These are phyloP conservation scores for Molanna angustata DNA, from an alignment of 2,888 invertebrate genomes.

Conservation along the genomic window DNA sequence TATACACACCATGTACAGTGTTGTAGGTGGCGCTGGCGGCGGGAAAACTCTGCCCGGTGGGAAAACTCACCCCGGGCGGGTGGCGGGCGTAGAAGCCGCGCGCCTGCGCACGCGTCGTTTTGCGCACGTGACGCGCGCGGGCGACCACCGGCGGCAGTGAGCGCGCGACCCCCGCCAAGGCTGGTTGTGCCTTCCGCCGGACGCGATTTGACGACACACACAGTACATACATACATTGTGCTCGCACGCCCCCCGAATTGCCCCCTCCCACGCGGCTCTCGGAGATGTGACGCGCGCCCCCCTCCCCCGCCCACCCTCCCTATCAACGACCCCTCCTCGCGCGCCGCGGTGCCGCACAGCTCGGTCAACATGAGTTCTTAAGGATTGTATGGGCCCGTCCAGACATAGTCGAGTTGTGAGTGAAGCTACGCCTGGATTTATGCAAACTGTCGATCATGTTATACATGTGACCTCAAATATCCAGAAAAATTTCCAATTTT, in stretches of 20 bases:
- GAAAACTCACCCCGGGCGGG: slow-evolving; percentile 5
- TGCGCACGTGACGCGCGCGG: slow-evolving; percentile 23
- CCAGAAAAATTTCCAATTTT: no score
- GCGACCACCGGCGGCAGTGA: slow-evolving; percentile 27
- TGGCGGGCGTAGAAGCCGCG: slow-evolving; percentile 6
- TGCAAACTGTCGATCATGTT: no score
- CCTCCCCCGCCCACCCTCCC: slow-evolving; percentile 14
- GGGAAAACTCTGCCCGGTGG: slow-evolving; percentile 2
- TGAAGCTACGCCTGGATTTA: slow-evolving; percentile 10
- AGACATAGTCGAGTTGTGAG: slow-evolving; percentile 5
- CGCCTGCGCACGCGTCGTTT: slow-evolving; percentile 16
- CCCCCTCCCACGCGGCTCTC: slow-evolving; percentile 12
- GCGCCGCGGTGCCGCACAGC: slow-evolving; percentile 11
- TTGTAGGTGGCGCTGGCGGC: not conserved
- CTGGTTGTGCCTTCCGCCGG: slow-evolving; percentile 27
- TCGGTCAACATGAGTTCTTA: slow-evolving; percentile 8
- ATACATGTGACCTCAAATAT: no score
- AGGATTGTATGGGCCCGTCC: slow-evolving; percentile 11
- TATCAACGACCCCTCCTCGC: slow-evolving; percentile 7
- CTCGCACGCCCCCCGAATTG: slow-evolving; percentile 15
- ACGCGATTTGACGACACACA: slow-evolving; percentile 6
- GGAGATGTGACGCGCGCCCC: slow-evolving; percentile 20
- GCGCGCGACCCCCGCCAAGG: slow-evolving; percentile 31
- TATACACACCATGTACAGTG: not conserved
- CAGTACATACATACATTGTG: slow-evolving; percentile 11